These are phyloP conservation scores for Peribatodes rhomboidaria DNA, from an alignment of 2,888 invertebrate genomes.

Conservation along the genomic window DNA sequence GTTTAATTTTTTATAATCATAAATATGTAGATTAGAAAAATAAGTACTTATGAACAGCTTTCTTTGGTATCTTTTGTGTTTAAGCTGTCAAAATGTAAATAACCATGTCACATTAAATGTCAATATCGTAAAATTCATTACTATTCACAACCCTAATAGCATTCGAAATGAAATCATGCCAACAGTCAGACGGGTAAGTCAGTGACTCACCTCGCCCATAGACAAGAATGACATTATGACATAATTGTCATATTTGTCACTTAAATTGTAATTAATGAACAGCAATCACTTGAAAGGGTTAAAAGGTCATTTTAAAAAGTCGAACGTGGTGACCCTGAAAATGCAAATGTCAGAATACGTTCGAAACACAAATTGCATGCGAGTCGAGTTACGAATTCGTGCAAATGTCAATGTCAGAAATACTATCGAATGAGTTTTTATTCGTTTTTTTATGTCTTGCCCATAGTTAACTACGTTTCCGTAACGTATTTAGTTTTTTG, in stretches of 20 bases:
- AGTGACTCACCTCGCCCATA: slow-evolving; percentile 36
- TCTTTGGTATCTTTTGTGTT: too few species aligned
- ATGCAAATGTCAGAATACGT: slow-evolving; percentile 36
- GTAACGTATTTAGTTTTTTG: background rate
- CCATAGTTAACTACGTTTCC: too few species aligned
- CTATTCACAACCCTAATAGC: slow-evolving; percentile 26
- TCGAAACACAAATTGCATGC: slow-evolving; percentile 28
- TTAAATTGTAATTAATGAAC: slow-evolving; percentile 32
- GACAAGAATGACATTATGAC: slow-evolving; percentile 30
- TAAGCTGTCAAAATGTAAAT: background rate
- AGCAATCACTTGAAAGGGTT: slow-evolving; percentile 36
- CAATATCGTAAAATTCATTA: slow-evolving; percentile 1
- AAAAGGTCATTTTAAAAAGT: slow-evolving; percentile 18
- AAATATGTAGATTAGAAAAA: too few species aligned
- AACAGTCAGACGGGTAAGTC: slow-evolving; percentile 24
- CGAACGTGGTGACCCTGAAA: slow-evolving; percentile 38
- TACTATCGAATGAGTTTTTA: slow-evolving; percentile 13
- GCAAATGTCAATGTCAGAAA: slow-evolving; percentile 42
- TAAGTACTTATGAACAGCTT: too few species aligned
- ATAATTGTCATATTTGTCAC: slow-evolving; percentile 40
- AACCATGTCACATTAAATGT: slow-evolving; percentile 5
- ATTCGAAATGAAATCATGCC: slow-evolving; percentile 35
- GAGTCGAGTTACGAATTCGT: slow-evolving; percentile 21
- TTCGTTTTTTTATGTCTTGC: background rate
- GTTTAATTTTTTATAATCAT: too few species aligned